Conservation (phyloP, 2,797 vertebrate genomes). For the Enoplosus armatus region DNA sequence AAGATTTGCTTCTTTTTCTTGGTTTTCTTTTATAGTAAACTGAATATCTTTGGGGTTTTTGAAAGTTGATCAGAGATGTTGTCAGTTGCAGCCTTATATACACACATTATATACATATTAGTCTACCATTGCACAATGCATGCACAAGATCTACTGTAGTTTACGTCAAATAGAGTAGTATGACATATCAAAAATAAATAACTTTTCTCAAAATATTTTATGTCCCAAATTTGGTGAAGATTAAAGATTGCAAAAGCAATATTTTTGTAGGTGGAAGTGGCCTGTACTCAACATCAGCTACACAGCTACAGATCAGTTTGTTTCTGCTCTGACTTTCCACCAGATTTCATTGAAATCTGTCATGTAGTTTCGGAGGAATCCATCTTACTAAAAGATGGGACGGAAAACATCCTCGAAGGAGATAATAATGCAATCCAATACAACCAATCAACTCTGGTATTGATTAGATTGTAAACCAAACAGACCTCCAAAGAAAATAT, state of each 20-base stretch:
- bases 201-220: not conserved
- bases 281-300: not conserved
- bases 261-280: too few relatives aligned
- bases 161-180: not conserved
- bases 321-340: not conserved
- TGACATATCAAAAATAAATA: not conserved
- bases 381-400: not conserved
- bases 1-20: not conserved
- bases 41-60: not conserved
- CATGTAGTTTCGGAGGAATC: not conserved
- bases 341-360: not conserved
- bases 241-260: too few relatives aligned
- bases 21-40: not conserved
- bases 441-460: too few relatives aligned
- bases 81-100: not conserved
- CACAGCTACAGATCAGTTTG: not conserved
- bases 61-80: too few relatives aligned
- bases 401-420: not conserved
- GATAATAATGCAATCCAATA: not conserved
- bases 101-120: not conserved
- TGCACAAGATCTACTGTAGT: not conserved
- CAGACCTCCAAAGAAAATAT: too few relatives aligned
- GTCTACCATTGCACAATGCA: not conserved
- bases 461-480: too few relatives aligned
- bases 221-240: too few relatives aligned